Conservation (phyloP, 2,888 invertebrate genomes). For the Cabera pusaria region DNA sequence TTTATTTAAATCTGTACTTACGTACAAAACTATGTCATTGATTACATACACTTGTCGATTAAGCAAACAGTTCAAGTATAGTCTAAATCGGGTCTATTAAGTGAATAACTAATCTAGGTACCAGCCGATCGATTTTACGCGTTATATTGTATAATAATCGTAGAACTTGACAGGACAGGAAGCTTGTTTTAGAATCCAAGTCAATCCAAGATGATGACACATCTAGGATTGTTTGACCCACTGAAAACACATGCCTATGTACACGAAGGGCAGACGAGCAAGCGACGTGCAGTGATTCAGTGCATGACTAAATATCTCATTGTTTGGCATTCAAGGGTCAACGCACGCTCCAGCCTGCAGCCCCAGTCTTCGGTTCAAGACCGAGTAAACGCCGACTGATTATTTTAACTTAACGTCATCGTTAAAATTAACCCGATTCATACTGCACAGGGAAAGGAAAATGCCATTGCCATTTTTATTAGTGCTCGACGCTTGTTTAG, state of each 20-base stretch:
- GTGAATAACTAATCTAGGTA: no score
- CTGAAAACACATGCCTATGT: constrained; percentile 9
- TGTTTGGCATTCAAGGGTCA: constrained; percentile 69
- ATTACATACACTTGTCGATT: no score
- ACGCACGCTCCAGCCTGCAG: constrained; percentile 57
- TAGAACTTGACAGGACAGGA: no score
- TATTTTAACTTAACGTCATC: constrained; percentile 65
- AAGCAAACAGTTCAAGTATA: no score
- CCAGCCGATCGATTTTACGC: no score
- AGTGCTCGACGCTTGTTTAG: constrained; percentile 24
- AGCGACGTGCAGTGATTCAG: constrained; percentile 47
- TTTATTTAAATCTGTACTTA: no score
- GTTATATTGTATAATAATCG: no score
- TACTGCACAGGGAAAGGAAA: constrained; percentile 41
- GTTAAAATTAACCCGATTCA: constrained; percentile 65
- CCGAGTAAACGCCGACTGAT: constrained; percentile 46
- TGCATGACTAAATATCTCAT: constrained; percentile 62
- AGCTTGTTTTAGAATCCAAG: no score
- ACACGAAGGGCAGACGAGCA: constrained; percentile 35
- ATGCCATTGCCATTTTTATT: constrained; percentile 14
- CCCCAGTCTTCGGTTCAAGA: constrained; percentile 60
- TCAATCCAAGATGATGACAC: no score
- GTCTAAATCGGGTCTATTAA: no score
- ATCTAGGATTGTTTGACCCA: constrained; percentile 13
- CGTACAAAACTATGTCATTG: no score